Percentiles rank a stretch among this genome's conserved stretches.
phyloP scores from a whole-genome alignment of 2,797 vertebrate species.

The Ataeniobius toweri region DNA sequence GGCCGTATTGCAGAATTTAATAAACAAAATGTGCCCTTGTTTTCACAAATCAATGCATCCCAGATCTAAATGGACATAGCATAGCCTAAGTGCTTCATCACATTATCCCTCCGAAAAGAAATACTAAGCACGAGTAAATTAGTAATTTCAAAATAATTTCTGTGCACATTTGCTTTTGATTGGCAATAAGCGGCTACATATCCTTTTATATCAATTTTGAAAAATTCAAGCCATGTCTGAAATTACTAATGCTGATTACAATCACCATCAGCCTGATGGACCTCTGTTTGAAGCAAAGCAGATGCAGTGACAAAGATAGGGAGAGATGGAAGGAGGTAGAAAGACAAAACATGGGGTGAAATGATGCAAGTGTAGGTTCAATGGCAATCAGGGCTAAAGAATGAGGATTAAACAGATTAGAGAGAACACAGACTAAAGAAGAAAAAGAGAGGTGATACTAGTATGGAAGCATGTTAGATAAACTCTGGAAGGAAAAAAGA shows the following conservation, averaged over 20 bases:
- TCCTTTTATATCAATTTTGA: slow-evolving; percentile 48
- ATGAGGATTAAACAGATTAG: slow-evolving; percentile 28
- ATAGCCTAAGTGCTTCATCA: not conserved
- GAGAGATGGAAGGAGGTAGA: slow-evolving; percentile 4
- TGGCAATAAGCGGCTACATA: slow-evolving; percentile 40
- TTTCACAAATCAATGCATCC: not conserved
- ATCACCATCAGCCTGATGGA: slow-evolving; percentile 35
- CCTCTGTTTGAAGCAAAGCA: slow-evolving; percentile 33
- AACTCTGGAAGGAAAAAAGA: slow-evolving; percentile 7
- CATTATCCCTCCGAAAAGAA: not conserved
- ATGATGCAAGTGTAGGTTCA: slow-evolving; percentile 34
- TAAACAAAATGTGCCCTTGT: not conserved
- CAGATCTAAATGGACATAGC: not conserved
- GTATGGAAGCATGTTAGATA: slow-evolving; percentile 16
- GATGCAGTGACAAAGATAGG: slow-evolving; percentile 17
- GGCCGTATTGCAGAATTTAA: not conserved
- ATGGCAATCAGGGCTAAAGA: slow-evolving; percentile 24
- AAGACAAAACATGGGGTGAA: slow-evolving; percentile 9
- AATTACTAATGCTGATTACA: slow-evolving; percentile 50
- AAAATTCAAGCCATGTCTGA: slow-evolving; percentile 42
- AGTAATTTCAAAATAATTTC: slow-evolving; percentile 23
- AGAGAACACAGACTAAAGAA: slow-evolving; percentile 11
- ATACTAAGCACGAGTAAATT: not conserved
- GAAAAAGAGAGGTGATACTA: slow-evolving; percentile 7
- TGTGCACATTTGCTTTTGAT: slow-evolving; percentile 19